Evolutionary conservation across 2,797 vertebrate genomes (phyloP), one percentile per base, ranked within the genome.

Genomic region (Mormyrops attenuatus): DNA sequence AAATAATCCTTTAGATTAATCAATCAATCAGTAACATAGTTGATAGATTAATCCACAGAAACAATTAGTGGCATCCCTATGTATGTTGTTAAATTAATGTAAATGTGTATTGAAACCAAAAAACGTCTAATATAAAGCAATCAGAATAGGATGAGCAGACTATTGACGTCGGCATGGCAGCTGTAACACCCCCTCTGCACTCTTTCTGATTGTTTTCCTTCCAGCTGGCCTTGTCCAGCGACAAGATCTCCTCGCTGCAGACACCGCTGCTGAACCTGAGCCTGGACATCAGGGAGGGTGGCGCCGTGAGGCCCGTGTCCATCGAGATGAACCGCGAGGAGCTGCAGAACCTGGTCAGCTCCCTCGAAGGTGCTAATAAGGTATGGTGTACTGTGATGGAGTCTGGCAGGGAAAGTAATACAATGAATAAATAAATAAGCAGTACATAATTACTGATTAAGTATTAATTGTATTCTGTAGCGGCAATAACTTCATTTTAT

Each of bases 291-390:
- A 97, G 93, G 91, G 96, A 98, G 93, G 95, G 97, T 52, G 96
- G 95, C 88, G 92, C 94, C 88, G 91, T 96, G 47, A 97, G 93
- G 26, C 95, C 96, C 0, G 66, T 97, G 92, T 96, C 96, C 89
- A 91, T 99, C 91, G 98, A 99, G 94, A 97, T 99, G 97, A 98
- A 95, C 94, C 96, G 96, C 92, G 97, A 99, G 88, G 98, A 99
- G 91, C 89, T 99, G 44, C 97, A 97, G 92, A 95, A 93, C 52
- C 96, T 99, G 90, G 96, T 99, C 92, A 96, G 92, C 91, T 95
- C 97, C 8, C 93, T 99, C 85, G 98, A 99, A 94, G 97, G 97
- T 0, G 98, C 97, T 88, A 98, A 98, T 94, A 99, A 99, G 98
- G 98, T 99, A 93, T 2, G 38, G 34, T 77, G 30, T 41, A 20